A percentile compares a stretch with the other conserved stretches of the same genome.
Evolutionary conservation across 2,797 vertebrate species (phyloP).

Genomic region (Sebastes iracundus): DNA sequence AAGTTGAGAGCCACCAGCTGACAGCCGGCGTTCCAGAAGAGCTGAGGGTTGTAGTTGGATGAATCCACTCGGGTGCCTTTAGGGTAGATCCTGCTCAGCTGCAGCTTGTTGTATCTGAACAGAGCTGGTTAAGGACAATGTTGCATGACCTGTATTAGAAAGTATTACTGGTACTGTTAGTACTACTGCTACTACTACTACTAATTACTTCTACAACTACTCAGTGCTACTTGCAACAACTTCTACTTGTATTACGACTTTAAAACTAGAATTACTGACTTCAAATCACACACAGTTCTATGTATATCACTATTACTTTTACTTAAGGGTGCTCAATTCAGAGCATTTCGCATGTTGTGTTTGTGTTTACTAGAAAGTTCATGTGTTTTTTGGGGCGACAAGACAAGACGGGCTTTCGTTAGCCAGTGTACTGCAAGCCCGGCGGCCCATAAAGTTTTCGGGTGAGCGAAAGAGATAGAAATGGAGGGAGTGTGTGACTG

Average conservation of each 20-base stretch:
- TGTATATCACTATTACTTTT: background rate
- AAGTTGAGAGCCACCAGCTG: slow-evolving; percentile 98
- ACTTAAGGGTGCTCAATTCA: no score
- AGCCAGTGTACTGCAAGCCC: accelerated
- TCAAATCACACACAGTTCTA: background rate
- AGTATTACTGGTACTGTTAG: background rate
- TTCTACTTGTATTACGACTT: background rate
- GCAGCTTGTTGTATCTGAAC: slow-evolving; percentile 96
- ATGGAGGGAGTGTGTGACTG: no score
- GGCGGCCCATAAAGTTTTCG: accelerated
- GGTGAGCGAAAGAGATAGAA: no score
- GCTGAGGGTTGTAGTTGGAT: slow-evolving; percentile 98
- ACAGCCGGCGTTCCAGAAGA: slow-evolving; percentile 98
- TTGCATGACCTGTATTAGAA: background rate
- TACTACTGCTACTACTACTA: background rate
- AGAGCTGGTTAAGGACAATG: slow-evolving; percentile 78
- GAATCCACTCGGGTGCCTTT: slow-evolving; percentile 98
- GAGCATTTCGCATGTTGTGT: no score
- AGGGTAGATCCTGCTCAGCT: slow-evolving; percentile 97
- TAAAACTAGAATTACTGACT: no score
- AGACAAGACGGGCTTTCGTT: no score
- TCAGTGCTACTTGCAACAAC: background rate
- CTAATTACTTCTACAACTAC: no score
- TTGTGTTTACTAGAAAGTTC: no score
- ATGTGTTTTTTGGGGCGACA: no score